These are phyloP conservation scores for Suncus etruscus DNA, from an alignment of 2,113 vertebrate species.

Conservation along the genomic window DNA sequence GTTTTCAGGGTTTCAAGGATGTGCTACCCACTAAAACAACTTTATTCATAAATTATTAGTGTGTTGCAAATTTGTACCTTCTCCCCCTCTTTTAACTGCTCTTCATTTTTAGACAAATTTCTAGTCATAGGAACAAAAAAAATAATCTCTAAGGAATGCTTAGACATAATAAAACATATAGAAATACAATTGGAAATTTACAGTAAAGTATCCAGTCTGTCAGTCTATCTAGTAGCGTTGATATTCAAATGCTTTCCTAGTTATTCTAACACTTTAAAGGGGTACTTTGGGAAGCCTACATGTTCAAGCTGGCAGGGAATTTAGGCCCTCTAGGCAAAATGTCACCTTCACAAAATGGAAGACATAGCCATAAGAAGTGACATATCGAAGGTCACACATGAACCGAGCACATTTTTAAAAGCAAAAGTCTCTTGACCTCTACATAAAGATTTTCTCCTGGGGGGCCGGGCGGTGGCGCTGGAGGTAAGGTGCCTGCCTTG, in stretches of 20 bases:
- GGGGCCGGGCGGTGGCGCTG: no score
- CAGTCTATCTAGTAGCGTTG: background rate
- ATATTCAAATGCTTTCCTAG: background rate
- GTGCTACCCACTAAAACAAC: conserved; percentile 8
- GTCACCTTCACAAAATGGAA: background rate
- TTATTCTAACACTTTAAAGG: background rate
- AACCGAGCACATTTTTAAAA: conserved; percentile 26
- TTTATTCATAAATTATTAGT: background rate
- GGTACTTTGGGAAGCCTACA: background rate
- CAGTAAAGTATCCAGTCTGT: background rate
- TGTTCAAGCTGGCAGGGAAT: conserved; percentile 3
- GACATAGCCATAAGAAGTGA: background rate
- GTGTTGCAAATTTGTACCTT: background rate
- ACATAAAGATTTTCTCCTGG: background rate
- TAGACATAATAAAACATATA: background rate
- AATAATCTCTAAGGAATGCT: conserved; percentile 20
- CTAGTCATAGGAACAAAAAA: background rate
- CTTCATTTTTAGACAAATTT: background rate
- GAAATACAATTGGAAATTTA: conserved; percentile 25
- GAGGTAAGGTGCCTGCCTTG: no score
- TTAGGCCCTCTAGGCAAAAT: background rate
- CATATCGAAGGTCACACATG: background rate
- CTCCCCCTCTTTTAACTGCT: background rate
- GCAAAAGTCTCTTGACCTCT: background rate
- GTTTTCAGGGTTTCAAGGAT: conserved; percentile 15